Base-by-base conservation (phyloP, 2,797 vertebrate species). In the Cyclura pinguis region DNA sequence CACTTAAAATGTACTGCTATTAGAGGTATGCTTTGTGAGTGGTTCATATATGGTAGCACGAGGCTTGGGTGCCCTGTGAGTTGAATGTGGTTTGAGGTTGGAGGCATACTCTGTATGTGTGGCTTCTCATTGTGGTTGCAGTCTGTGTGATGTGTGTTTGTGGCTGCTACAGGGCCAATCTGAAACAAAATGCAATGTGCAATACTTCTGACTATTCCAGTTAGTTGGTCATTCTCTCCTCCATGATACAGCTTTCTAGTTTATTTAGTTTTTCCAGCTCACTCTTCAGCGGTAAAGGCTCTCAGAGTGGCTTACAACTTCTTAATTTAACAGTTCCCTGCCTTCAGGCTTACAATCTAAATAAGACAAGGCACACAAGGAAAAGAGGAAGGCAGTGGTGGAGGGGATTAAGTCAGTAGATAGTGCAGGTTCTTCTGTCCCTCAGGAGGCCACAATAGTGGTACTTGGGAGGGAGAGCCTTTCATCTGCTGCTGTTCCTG, bases 51-150 rank as follows among this genome's bases (percentile, higher is more conserved):
- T 50, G 32, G 80, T 20, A 16, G 22, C 29, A 24, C 76, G 55
- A 62, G 27, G 87, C n/a, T 73, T 67, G 47, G 27, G 35, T 32
- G 20, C n/a, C 69, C n/a, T 81, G 35, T 80, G 38, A 78, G 67
- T 69, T 86, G 35, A 55, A 27, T 83, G 84, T 81, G 84, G 84
- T 86, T 80, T 86, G 84, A 86, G 67, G 78, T 73, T 81, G 55
- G 42, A 62, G 55, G n/a, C 32, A 81, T 32, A 62, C 69, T 62
- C 7, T 74, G 24, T 16, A 24, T 42, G 22, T 80, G 24, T 74
- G 84, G 77, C 14, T 86, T 81, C 52, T 20, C 50, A 80, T 67
- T 86, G 77, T 59, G 89, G 76, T 67, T 88, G 6, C 5, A 78
- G 59, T 7, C 16, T 77, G 42, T 69, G 55, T 88, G 52, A 32